Conservation (phyloP, 2,113 vertebrate species). For the Chascanopsetta lugubris region DNA sequence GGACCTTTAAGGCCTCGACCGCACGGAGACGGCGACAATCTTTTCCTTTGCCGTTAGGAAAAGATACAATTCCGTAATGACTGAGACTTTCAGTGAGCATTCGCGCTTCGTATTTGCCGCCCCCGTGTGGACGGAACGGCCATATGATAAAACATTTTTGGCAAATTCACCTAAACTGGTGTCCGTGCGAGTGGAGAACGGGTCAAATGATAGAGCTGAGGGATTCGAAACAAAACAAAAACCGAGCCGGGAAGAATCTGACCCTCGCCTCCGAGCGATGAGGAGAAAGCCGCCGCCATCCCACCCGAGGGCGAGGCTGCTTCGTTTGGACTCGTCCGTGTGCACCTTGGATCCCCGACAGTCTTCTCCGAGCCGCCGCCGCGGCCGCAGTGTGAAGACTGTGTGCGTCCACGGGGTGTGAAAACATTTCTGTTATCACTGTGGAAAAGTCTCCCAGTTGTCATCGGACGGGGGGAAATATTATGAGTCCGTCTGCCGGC, state of each 20-base stretch:
- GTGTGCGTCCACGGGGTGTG: slow-evolving; percentile 70
- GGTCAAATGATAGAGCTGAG: slow-evolving; percentile 9
- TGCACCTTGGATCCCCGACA: slow-evolving; percentile 24
- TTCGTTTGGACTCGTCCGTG: slow-evolving; percentile 37
- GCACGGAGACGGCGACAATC: too few relatives aligned
- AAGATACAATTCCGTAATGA: too few relatives aligned
- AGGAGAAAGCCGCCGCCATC: slow-evolving; percentile 30
- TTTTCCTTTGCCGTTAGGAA: too few relatives aligned
- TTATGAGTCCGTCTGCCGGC: slow-evolving; percentile 74
- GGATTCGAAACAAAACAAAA: slow-evolving; percentile 48
- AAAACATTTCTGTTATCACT: slow-evolving; percentile 79
- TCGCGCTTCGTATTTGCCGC: too few relatives aligned
- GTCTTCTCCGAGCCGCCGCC: slow-evolving; percentile 51
- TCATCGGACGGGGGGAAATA: slow-evolving; percentile 74
- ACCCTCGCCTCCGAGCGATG: slow-evolving; percentile 29
- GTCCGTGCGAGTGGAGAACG: slow-evolving; percentile 24
- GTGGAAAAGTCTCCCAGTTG: slow-evolving; percentile 77
- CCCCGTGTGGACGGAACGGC: too few relatives aligned
- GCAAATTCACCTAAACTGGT: too few relatives aligned
- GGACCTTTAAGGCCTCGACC: too few relatives aligned
- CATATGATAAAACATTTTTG: too few relatives aligned
- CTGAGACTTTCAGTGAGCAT: too few relatives aligned
- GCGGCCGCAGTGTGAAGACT: slow-evolving; percentile 58
- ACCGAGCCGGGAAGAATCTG: slow-evolving; percentile 37
- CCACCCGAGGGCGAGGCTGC: slow-evolving; percentile 16